These are phyloP conservation scores for Todus mexicanus DNA, from an alignment of 2,797 vertebrate genomes.

Conservation along the genomic window DNA sequence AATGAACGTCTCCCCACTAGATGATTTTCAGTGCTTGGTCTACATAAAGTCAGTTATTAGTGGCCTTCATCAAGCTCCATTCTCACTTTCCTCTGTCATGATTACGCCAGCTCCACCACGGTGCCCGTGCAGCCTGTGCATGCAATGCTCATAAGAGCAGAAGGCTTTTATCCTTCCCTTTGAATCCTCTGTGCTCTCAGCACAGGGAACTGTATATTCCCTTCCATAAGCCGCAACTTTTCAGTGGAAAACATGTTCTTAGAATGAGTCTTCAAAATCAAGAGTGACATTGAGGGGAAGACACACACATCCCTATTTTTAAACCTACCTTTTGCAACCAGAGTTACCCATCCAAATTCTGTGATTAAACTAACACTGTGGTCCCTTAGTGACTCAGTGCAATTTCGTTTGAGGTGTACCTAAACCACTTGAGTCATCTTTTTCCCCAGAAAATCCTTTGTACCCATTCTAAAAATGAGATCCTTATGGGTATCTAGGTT, in stretches of 20 bases:
- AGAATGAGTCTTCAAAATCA: neutral
- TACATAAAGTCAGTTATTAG: neutral
- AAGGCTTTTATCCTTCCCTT: neutral
- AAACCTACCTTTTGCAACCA: neutral
- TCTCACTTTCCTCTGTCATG: neutral
- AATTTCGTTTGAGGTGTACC: neutral
- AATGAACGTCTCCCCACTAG: rapidly evolving
- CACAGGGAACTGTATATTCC: neutral
- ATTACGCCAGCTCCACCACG: neutral
- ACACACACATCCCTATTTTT: neutral
- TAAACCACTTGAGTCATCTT: neutral
- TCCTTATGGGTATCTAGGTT: neutral
- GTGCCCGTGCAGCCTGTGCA: neutral
- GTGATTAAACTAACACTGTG: neutral
- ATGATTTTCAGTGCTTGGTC: neutral
- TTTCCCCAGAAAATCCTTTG: neutral
- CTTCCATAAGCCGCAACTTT: neutral
- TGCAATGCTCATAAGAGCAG: neutral
- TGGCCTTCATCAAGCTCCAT: neutral
- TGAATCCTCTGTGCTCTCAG: neutral
- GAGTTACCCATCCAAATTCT: neutral
- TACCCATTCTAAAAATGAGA: neutral
- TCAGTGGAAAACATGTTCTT: neutral
- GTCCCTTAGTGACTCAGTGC: neutral
- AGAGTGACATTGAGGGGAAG: neutral